Conservation (phyloP, 92 coral and sea anemone species). For the Epizoanthus illoricatus region DNA sequence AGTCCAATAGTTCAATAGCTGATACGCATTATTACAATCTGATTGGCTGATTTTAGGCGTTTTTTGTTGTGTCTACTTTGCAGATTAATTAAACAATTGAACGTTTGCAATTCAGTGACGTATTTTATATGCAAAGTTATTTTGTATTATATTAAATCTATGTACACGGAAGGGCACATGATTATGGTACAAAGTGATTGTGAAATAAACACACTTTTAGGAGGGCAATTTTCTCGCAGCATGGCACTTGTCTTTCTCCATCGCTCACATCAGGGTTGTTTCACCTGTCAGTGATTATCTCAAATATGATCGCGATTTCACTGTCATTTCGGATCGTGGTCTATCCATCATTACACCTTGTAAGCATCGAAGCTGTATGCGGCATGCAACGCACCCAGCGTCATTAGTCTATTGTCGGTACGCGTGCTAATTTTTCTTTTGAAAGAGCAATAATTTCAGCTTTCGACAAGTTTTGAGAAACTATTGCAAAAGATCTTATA, state of each 20-base stretch:
- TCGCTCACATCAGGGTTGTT: not conserved
- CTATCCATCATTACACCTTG: not conserved
- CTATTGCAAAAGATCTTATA: slow-evolving; percentile 19
- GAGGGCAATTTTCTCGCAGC: slow-evolving; percentile 5
- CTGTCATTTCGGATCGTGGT: not conserved
- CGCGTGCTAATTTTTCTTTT: not conserved
- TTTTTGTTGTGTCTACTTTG: not conserved
- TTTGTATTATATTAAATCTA: not conserved
- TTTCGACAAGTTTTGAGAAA: slow-evolving; percentile 9
- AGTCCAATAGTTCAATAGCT: no score
- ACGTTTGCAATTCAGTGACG: slow-evolving; percentile 10
- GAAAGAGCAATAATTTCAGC: not conserved
- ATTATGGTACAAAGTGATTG: not conserved
- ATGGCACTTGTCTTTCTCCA: not conserved
- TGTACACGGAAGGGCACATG: no score
- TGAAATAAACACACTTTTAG: slow-evolving; percentile 24
- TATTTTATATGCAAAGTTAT: not conserved
- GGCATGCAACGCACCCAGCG: not conserved
- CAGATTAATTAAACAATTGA: not conserved
- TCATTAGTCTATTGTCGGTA: not conserved
- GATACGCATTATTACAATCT: not conserved
- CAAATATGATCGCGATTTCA: slow-evolving; percentile 37
- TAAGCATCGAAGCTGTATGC: no score
- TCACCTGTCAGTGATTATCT: slow-evolving; percentile 29
- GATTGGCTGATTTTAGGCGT: slow-evolving; percentile 4